These are phyloP conservation scores for Acyrthosiphon pisum DNA, from an alignment of 1,140 invertebrate species.

Conservation along the genomic window DNA sequence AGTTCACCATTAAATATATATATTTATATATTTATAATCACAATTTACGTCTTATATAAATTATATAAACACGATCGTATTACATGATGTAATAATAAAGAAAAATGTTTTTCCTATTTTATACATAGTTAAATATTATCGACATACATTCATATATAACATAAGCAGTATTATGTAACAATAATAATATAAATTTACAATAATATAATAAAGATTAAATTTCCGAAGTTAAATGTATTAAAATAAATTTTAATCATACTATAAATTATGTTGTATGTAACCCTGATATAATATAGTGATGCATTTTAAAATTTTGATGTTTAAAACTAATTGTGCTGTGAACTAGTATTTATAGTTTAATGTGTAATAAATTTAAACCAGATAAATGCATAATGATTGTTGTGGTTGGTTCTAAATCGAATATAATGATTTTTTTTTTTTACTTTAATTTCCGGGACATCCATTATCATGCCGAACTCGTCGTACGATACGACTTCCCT, in stretches of 20 bases:
- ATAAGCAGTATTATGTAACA: neutral
- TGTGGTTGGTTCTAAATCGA: neutral
- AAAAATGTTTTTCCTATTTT: neutral
- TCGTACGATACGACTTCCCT: neutral
- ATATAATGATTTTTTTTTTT: slow-evolving; percentile 8
- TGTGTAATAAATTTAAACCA: neutral
- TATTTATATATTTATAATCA: too few species aligned
- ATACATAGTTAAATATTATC: neutral
- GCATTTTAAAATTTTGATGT: neutral
- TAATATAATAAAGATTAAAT: too few species aligned
- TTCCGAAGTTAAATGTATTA: neutral
- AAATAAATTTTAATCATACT: neutral
- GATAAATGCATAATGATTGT: neutral
- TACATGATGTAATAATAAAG: neutral
- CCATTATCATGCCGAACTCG: slow-evolving; percentile 12
- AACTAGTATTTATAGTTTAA: neutral
- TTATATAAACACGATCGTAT: neutral
- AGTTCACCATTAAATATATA: neutral
- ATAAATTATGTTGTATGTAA: neutral
- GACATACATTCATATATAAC: too few species aligned
- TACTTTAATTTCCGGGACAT: slow-evolving; percentile 11
- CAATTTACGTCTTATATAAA: neutral
- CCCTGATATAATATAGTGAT: neutral
- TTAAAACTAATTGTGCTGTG: neutral
- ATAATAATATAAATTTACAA: neutral